These are phyloP conservation scores for Fopius arisanus DNA, from an alignment of 1,140 invertebrate genomes.

Conservation along the genomic window DNA sequence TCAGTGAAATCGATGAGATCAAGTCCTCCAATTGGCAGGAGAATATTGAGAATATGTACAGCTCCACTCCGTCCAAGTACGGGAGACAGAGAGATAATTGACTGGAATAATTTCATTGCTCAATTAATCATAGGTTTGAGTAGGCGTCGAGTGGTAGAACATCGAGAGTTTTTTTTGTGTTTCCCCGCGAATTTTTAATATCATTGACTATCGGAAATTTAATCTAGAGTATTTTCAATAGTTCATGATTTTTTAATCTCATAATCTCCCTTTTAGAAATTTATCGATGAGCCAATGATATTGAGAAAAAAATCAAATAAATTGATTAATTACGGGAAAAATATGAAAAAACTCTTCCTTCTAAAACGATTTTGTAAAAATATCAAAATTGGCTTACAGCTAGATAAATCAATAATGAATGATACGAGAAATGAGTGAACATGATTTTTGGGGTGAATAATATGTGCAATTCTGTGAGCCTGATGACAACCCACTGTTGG, in stretches of 20 bases:
- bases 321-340: too few relatives aligned
- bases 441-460: neutral
- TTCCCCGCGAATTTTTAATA: too few relatives aligned
- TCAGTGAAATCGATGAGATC: constrained; percentile 42
- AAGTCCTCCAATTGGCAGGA: constrained; percentile 50
- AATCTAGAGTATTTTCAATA: too few relatives aligned
- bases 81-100: neutral
- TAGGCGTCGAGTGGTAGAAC: neutral
- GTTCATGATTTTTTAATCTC: too few relatives aligned
- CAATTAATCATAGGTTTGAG: neutral
- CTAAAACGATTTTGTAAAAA: too few relatives aligned
- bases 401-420: neutral
- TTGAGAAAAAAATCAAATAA: too few relatives aligned
- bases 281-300: too few relatives aligned
- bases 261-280: too few relatives aligned
- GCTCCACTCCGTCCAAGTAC: constrained; percentile 57
- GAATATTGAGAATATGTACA: constrained; percentile 51
- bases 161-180: too few relatives aligned
- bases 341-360: too few relatives aligned
- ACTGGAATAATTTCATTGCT: too few relatives aligned
- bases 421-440: neutral
- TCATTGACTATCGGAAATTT: too few relatives aligned
- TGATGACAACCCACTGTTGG: neutral
- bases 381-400: neutral
- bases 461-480: neutral